phyloP scores from a whole-genome alignment of 2,797 vertebrate genomes.

The Myotis findleyi region DNA sequence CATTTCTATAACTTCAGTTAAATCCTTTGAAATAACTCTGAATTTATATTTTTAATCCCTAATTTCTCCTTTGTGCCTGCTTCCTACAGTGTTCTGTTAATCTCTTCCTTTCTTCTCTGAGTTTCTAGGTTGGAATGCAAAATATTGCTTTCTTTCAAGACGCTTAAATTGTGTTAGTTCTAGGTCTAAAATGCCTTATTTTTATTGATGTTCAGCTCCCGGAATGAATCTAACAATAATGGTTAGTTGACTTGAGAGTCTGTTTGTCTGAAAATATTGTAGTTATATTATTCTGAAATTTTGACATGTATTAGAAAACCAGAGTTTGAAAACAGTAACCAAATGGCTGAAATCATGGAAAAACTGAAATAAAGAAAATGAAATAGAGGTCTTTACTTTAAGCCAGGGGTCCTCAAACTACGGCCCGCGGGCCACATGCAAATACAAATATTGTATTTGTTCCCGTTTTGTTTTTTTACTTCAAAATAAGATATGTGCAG shows the following conservation, averaged over 20 bases:
- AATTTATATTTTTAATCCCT: conserved; percentile 17
- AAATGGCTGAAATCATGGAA: background rate
- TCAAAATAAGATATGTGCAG: too few relatives aligned
- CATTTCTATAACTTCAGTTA: background rate
- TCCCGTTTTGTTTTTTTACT: too few relatives aligned
- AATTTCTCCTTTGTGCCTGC: background rate
- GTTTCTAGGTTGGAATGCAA: conserved; percentile 26
- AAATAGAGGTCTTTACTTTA: background rate
- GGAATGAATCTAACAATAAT: background rate
- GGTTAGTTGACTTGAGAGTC: background rate
- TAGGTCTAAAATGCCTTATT: background rate
- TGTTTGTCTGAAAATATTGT: background rate
- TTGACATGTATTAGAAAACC: background rate
- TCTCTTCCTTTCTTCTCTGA: conserved; percentile 23
- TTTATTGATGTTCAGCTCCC: background rate
- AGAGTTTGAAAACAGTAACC: background rate
- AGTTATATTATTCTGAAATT: conserved; percentile 13
- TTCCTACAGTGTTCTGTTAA: background rate
- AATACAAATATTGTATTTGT: too few relatives aligned
- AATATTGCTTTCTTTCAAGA: background rate
- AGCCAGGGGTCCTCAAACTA: background rate
- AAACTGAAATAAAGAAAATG: conserved; percentile 6
- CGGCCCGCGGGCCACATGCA: too few relatives aligned
- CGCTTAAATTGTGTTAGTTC: background rate
- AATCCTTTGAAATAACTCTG: background rate